Conservation (phyloP, 2,113 vertebrate genomes). For the Anarrhichthys ocellatus region DNA sequence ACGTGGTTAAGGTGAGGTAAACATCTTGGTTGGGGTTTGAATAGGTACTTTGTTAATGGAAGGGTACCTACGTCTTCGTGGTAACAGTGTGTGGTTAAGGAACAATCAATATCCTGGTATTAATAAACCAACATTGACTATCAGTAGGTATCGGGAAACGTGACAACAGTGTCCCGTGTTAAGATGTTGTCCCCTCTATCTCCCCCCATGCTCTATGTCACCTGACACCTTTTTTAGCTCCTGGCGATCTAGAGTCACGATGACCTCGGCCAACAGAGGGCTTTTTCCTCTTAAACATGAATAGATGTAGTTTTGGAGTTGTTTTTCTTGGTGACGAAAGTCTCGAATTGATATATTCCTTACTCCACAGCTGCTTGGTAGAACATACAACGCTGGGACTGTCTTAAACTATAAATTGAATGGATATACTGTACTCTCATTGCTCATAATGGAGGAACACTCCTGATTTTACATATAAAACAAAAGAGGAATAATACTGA, state of each 20-base stretch:
- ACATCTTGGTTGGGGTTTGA: too few relatives aligned
- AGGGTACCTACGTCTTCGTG: background rate
- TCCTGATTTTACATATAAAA: background rate
- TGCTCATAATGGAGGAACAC: background rate
- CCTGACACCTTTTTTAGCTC: background rate
- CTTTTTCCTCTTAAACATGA: background rate
- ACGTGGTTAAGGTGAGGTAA: background rate
- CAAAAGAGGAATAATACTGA: background rate
- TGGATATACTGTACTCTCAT: background rate
- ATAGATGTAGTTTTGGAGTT: background rate
- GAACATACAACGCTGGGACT: background rate
- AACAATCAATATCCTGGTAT: background rate
- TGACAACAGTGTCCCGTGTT: background rate
- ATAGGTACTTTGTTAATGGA: too few relatives aligned
- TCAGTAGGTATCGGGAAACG: background rate
- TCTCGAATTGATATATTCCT: background rate
- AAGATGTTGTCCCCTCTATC: background rate
- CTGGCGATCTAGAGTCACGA: background rate
- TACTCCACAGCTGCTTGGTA: background rate
- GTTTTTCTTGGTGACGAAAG: background rate
- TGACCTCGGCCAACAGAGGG: background rate
- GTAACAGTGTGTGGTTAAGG: background rate
- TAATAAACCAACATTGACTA: background rate
- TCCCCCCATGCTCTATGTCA: background rate
- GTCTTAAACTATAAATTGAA: background rate